Base-by-base conservation (phyloP, 2,888 invertebrate species). In the Pasiphila rectangulata region DNA sequence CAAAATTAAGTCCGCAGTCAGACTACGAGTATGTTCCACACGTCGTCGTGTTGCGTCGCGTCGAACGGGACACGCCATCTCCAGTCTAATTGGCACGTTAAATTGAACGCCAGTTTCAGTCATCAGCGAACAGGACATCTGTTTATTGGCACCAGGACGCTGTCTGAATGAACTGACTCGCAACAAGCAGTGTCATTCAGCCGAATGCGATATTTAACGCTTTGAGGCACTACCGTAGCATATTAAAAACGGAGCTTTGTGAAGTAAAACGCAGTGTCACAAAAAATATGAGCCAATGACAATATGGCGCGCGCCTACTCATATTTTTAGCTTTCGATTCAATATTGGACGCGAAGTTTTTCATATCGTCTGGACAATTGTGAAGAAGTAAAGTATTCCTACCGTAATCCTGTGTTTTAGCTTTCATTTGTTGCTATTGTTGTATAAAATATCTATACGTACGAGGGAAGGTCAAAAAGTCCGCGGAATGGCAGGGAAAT, bases 81-180 rank as follows among this genome's bases (percentile, higher is more conserved):
- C 64, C 63, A 64, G 61, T 69, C 69, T 74, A 81, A 80, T 82
- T 79, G 78, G 74, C 69, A 75, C 69, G 76, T 79, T 81, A 80
- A 84, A 84, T 86, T 83, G 79, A 79, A 83, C 77, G 75, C 75
- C 76, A 73, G 78, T 78, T 79, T 73, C 76, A 75, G 68, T 78
- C 76, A 82, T 83, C 82, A 81, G 68, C 67, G 69, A 61, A 67
- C 73, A 70, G 77, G 72, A 79, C 77, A 79, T 77, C 77, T 76
- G 77, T 77, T 58, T 79, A 83, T 79, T 79, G 78, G 72, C 76
- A 75, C 69, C 64, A 64, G 66, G 20, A n/a, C 27, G 30, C 13
- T 23, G 29, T 42, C 9, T 9, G 30, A 23, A 35, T 49, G 30
- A 43, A 38, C 34, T 23, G 34, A 43, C 32, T 44, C 42, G 34